Percentiles rank a stretch among this genome's conserved stretches.
These are phyloP conservation scores for Goniozus legneri DNA, from an alignment of 1,140 invertebrate species.

Conservation along the genomic window DNA sequence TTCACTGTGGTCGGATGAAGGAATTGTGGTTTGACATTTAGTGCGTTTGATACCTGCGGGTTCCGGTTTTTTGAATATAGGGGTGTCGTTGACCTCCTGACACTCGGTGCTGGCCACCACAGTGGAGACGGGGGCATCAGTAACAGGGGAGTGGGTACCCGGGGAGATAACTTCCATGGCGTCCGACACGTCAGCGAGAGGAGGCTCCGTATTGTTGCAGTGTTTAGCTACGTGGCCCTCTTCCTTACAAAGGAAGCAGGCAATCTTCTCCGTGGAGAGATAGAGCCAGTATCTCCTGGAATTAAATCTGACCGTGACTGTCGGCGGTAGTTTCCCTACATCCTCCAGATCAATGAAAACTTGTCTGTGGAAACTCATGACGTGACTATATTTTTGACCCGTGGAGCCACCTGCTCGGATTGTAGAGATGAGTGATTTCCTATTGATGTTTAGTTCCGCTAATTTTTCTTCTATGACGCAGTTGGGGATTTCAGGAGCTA, in stretches of 20 bases:
- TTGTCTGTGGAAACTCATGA: slow-evolving; percentile 12
- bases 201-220: slow-evolving; percentile 3
- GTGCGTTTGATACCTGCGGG: background rate
- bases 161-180: no score
- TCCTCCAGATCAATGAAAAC: slow-evolving; percentile 11
- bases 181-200: no score
- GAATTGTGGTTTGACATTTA: background rate
- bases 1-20: no score
- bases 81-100: background rate
- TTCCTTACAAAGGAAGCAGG: slow-evolving; percentile 15
- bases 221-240: slow-evolving; percentile 8
- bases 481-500: slow-evolving; percentile 11
- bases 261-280: slow-evolving; percentile 1
- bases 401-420: slow-evolving; percentile 7
- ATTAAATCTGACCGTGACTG: background rate
- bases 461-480: slow-evolving; percentile 2
- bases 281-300: slow-evolving; percentile 2
- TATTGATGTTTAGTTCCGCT: slow-evolving; percentile 5
- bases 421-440: slow-evolving; percentile 4
- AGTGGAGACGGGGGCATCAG: background rate
- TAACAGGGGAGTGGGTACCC: background rate
- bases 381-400: slow-evolving; percentile 3
- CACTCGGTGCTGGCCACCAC: background rate
- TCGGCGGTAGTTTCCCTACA: background rate
- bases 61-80: background rate